A percentile compares a stretch with the other conserved stretches of the same genome.
phyloP scores from a whole-genome alignment of 2,797 vertebrate species.

The Delichon dasypus region DNA sequence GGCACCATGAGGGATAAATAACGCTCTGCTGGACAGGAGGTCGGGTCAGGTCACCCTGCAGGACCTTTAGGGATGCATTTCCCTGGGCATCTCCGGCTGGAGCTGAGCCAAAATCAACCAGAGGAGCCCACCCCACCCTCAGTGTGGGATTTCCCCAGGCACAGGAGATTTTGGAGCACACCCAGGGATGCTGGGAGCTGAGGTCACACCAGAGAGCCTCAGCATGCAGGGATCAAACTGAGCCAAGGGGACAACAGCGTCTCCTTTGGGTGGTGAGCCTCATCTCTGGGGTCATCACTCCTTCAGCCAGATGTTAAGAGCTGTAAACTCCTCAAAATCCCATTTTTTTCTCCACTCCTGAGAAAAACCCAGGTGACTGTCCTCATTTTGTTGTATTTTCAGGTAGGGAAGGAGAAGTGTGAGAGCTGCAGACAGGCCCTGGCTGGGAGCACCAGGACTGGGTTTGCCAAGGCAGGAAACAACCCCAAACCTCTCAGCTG shows the following conservation, averaged over 20 bases:
- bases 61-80: neutral
- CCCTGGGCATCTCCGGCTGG: neutral
- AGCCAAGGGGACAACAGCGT: neutral
- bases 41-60: neutral
- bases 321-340: neutral
- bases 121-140: neutral
- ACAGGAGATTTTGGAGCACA: neutral
- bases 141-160: neutral
- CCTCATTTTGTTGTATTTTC: neutral
- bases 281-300: neutral
- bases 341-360: neutral
- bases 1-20: neutral
- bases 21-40: neutral
- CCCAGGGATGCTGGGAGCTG: fast-evolving
- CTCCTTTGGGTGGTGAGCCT: neutral
- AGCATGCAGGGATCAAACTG: no score
- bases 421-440: neutral
- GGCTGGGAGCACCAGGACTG: neutral
- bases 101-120: neutral
- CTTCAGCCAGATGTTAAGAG: neutral
- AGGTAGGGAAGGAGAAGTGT: neutral
- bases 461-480: neutral
- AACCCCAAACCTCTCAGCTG: fast-evolving
- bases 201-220: neutral
- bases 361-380: neutral